Conservation (phyloP, 2,113 vertebrate species). For the Vulpes ferrilata region DNA sequence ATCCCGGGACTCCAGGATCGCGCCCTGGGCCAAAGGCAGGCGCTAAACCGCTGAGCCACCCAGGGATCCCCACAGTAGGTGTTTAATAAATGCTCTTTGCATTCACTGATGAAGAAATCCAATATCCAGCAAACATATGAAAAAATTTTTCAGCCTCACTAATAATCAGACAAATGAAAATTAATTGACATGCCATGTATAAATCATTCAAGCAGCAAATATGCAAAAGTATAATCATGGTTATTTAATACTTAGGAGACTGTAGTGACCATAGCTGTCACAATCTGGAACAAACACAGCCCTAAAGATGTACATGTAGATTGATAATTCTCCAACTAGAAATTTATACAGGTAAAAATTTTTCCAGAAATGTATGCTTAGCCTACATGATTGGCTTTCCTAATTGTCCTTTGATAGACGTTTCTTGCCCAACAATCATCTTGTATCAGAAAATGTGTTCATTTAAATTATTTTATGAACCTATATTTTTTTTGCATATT, state of each 20-base stretch:
- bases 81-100: not conserved
- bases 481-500: not conserved
- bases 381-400: not conserved
- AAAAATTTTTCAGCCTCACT: not conserved
- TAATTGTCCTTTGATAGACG: not conserved
- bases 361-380: not conserved
- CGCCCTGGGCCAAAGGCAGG: too few species aligned
- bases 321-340: not conserved
- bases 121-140: not conserved
- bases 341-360: not conserved
- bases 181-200: not conserved
- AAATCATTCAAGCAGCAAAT: not conserved
- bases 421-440: not conserved
- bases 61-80: not conserved
- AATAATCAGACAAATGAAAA: constrained; percentile 28
- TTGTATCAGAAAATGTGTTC: not conserved
- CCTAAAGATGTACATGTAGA: not conserved
- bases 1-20: too few species aligned
- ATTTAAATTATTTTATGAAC: constrained; percentile 1
- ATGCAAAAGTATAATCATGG: not conserved
- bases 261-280: not conserved
- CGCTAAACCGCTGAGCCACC: too few species aligned
- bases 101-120: not conserved
- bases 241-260: not conserved
- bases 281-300: not conserved